Conservation (phyloP, 2,113 vertebrate species). For the Agapornis roseicollis region DNA sequence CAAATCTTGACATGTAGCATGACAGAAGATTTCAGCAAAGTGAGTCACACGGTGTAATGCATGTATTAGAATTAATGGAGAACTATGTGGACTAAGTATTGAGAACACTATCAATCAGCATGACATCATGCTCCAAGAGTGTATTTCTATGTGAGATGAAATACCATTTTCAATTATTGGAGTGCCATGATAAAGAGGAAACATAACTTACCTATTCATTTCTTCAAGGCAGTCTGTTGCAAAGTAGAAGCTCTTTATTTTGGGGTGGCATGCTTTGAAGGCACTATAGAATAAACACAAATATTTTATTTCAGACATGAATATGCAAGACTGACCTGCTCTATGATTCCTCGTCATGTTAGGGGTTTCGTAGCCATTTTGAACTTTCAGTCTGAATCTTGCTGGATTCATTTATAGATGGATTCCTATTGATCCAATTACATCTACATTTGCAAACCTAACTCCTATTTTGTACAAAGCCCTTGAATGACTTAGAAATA, state of each 20-base stretch:
- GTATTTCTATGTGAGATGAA: neutral
- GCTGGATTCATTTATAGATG: neutral
- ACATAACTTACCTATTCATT: slow-evolving; percentile 86
- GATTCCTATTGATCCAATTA: neutral
- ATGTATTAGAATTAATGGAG: neutral
- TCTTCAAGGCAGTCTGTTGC: slow-evolving; percentile 91
- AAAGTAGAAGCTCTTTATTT: slow-evolving; percentile 94
- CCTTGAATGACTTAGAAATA: neutral
- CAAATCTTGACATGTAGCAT: rapidly evolving
- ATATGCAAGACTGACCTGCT: neutral
- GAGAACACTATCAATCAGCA: neutral
- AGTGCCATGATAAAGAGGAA: neutral
- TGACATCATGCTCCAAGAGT: neutral
- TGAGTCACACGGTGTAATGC: neutral
- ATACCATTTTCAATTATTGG: neutral
- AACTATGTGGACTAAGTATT: neutral
- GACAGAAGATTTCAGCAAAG: neutral
- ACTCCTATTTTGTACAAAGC: neutral
- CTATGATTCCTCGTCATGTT: neutral
- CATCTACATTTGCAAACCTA: neutral
- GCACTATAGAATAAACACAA: slow-evolving; percentile 73
- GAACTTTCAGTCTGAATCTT: neutral
- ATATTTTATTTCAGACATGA: neutral
- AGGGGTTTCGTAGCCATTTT: neutral
- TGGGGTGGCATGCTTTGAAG: slow-evolving; percentile 92